Conservation (phyloP, 92 coral and sea anemone genomes). For the Paragorgia papillata region DNA sequence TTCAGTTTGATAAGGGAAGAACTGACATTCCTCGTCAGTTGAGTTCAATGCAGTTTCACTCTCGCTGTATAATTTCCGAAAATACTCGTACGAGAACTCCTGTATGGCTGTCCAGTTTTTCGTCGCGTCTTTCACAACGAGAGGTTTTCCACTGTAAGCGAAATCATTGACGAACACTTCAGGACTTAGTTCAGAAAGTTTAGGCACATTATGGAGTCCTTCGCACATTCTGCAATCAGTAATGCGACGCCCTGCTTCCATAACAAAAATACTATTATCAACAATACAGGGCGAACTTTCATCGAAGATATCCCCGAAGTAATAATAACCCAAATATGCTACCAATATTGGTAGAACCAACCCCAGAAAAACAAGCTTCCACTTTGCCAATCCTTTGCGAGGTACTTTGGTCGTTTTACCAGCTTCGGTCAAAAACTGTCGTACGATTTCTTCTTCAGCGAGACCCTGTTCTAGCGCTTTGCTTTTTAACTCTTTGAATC, state of each 20-base stretch:
- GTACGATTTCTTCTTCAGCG: constrained; percentile 7
- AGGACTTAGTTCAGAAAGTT: constrained; percentile 72
- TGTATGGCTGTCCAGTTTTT: constrained; percentile 85
- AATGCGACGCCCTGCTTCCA: constrained; percentile 36
- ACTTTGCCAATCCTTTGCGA: background rate
- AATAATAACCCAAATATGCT: constrained; percentile 16
- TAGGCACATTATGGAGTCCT: constrained; percentile 77
- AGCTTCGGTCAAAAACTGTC: constrained; percentile 8
- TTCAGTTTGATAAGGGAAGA: constrained; percentile 95
- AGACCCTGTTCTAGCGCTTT: constrained; percentile 16
- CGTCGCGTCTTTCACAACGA: constrained; percentile 93
- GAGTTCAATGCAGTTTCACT: constrained; percentile 76
- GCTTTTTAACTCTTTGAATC: constrained; percentile 10
- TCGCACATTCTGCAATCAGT: constrained; percentile 70
- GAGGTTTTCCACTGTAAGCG: constrained; percentile 92
- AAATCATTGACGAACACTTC: constrained; percentile 70
- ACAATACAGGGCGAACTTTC: constrained; percentile 22
- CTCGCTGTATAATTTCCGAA: constrained; percentile 71
- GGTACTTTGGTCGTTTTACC: background rate
- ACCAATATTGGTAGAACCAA: constrained; percentile 1
- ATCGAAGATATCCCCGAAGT: constrained; percentile 30
- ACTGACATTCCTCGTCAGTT: constrained; percentile 94
- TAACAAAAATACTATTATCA: constrained; percentile 32
- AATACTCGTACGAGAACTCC: constrained; percentile 72
- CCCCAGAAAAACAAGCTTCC: background rate